These are phyloP conservation scores for Drosophila basisetae DNA, from an alignment of 2,888 invertebrate genomes.

Conservation along the genomic window DNA sequence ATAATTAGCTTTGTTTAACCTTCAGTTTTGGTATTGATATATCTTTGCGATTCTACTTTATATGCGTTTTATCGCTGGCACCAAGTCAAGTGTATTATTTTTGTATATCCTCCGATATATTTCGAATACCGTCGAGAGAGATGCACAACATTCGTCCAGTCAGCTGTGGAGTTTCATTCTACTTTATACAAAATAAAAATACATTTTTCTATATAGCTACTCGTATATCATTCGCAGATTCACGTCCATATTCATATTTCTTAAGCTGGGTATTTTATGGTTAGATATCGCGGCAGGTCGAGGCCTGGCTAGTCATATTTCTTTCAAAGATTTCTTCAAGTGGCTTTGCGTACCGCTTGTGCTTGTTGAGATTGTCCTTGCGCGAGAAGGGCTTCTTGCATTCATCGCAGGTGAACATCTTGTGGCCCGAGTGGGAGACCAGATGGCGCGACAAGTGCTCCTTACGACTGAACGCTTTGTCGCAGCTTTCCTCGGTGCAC, in stretches of 20 bases:
- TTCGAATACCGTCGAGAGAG: neutral
- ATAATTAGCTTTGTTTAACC: neutral
- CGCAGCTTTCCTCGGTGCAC: conserved; percentile 87
- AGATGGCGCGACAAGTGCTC: conserved; percentile 89
- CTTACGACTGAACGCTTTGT: conserved; percentile 89
- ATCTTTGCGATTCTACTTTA: neutral
- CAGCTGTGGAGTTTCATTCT: neutral
- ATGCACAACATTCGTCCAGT: neutral
- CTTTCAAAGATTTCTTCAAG: neutral
- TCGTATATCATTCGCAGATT: neutral
- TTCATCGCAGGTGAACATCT: conserved; percentile 88
- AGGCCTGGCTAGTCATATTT: neutral
- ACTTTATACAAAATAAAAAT: neutral
- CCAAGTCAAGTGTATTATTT: neutral
- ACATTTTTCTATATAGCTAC: neutral
- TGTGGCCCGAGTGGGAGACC: conserved; percentile 89
- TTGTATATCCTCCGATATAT: neutral
- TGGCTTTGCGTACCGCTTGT: conserved; percentile 77
- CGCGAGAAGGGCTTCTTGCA: conserved; percentile 87
- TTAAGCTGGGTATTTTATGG: neutral
- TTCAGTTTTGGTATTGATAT: neutral
- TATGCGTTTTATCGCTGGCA: neutral
- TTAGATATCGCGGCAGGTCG: too few species aligned
- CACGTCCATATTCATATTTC: neutral
- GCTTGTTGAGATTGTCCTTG: conserved; percentile 85